phyloP scores from a whole-genome alignment of 2,113 vertebrate species.

The Rhinolophus sinicus region DNA sequence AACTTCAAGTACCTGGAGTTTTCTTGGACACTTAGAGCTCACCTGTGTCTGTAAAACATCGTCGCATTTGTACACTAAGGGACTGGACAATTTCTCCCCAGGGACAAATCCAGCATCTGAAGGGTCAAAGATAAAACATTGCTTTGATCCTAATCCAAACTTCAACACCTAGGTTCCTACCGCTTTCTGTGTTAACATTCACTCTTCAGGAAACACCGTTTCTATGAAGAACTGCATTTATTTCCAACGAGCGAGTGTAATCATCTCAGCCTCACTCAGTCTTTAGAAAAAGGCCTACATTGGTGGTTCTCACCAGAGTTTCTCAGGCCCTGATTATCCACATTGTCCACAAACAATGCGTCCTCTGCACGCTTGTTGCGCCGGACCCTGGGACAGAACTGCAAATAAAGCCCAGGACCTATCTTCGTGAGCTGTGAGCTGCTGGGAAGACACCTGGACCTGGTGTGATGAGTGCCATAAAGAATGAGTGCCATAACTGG shows the following conservation, averaged over 20 bases:
- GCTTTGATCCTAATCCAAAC: neutral
- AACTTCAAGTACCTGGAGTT: neutral
- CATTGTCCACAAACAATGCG: neutral
- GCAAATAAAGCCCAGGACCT: too few species aligned
- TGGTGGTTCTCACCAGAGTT: neutral
- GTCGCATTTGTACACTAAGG: neutral
- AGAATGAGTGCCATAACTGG: accelerated
- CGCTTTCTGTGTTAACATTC: neutral
- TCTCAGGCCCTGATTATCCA: neutral
- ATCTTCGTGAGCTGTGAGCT: accelerated
- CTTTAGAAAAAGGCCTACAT: neutral
- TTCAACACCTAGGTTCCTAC: neutral
- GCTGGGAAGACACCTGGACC: neutral
- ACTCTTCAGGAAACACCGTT: neutral
- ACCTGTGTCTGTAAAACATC: accelerated
- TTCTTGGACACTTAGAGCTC: neutral
- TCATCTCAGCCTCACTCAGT: neutral
- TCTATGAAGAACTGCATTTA: neutral
- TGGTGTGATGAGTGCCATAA: accelerated
- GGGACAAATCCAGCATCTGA: neutral
- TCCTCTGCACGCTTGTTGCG: neutral
- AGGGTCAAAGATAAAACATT: neutral
- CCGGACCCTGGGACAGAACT: neutral
- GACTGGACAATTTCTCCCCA: neutral
- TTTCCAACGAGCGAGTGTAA: neutral